Conservation (phyloP, 1,140 invertebrate species). For the Drosophila kohkoa region DNA sequence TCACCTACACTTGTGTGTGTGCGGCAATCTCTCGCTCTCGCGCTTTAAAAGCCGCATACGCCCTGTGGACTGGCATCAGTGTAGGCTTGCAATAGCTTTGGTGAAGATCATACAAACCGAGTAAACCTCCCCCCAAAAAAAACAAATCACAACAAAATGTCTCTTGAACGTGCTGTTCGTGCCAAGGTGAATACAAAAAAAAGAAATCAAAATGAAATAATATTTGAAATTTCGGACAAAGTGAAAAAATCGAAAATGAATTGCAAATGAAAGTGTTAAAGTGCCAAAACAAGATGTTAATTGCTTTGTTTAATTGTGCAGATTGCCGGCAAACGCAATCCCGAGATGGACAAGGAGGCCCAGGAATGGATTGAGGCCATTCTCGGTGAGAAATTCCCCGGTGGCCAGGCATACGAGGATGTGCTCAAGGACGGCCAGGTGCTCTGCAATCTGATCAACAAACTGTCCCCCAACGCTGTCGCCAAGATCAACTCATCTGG, state of each 20-base stretch:
- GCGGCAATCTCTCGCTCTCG: slow-evolving; percentile 50
- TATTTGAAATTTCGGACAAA: slow-evolving; percentile 11
- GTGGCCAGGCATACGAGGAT: slow-evolving; percentile 91
- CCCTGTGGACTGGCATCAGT: slow-evolving; percentile 74
- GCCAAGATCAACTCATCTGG: slow-evolving; percentile 95
- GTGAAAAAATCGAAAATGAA: slow-evolving; percentile 16
- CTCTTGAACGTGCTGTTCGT: slow-evolving; percentile 89
- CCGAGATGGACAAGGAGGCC: slow-evolving; percentile 94
- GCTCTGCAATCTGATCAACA: slow-evolving; percentile 96
- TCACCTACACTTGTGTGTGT: slow-evolving; percentile 22
- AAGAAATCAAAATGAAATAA: neutral
- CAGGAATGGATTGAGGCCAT: slow-evolving; percentile 96
- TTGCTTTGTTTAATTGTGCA: slow-evolving; percentile 78
- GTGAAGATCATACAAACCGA: slow-evolving; percentile 71
- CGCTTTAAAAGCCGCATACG: slow-evolving; percentile 80
- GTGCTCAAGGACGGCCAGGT: slow-evolving; percentile 94
- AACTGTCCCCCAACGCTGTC: slow-evolving; percentile 92
- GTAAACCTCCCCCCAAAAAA: slow-evolving; percentile 50
- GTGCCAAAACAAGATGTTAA: neutral
- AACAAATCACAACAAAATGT: slow-evolving; percentile 85
- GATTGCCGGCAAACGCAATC: slow-evolving; percentile 95
- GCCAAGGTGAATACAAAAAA: slow-evolving; percentile 86
- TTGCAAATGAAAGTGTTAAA: slow-evolving; percentile 27
- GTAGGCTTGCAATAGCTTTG: slow-evolving; percentile 66
- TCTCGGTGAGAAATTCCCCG: slow-evolving; percentile 93